Conservation (phyloP, 2,797 vertebrate species). For the Micromesistius poutassou region DNA sequence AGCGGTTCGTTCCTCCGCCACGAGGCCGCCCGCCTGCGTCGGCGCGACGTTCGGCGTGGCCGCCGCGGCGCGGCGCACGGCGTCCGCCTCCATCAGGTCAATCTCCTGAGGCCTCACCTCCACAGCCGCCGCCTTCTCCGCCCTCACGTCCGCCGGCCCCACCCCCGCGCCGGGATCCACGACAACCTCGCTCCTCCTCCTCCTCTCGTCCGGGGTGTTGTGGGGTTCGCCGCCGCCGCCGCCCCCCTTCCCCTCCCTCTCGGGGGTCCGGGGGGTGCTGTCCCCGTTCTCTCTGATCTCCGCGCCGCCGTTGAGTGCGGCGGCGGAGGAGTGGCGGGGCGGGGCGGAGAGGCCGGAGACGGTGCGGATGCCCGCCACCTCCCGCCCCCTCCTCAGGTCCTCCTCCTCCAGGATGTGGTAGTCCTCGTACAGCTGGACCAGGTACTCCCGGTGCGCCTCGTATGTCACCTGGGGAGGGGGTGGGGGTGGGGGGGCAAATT, state of each 20-base stretch:
- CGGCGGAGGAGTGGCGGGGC: constrained; percentile 82
- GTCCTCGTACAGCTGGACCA: constrained; percentile 98
- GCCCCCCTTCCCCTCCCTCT: constrained; percentile 89
- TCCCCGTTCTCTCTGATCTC: constrained; percentile 90
- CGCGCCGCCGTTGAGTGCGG: constrained; percentile 82
- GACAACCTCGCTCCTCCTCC: constrained; percentile 68
- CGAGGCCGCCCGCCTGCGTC: constrained; percentile 71
- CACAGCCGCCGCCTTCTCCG: constrained; percentile 96
- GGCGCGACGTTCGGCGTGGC: constrained; percentile 79
- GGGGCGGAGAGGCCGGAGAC: constrained; percentile 93
- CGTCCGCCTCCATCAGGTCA: constrained; percentile 89
- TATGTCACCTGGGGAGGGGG: constrained; percentile 66
- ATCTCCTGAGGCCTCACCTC: constrained; percentile 95
- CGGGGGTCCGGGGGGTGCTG: constrained; percentile 84
- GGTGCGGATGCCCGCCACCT: constrained; percentile 89
- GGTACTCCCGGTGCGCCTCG: constrained; percentile 95
- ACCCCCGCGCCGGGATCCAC: constrained; percentile 80
- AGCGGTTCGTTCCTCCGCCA: constrained; percentile 76
- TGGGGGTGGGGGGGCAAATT: background rate
- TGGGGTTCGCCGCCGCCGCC: constrained; percentile 67
- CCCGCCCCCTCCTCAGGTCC: constrained; percentile 96
- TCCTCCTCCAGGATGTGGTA: constrained; percentile 97
- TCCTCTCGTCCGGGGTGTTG: constrained; percentile 82
- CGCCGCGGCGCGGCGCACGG: constrained; percentile 89
- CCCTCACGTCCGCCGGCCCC: constrained; percentile 86